phyloP scores from a whole-genome alignment of 2,888 invertebrate species.

The Teleiodes luculella region DNA sequence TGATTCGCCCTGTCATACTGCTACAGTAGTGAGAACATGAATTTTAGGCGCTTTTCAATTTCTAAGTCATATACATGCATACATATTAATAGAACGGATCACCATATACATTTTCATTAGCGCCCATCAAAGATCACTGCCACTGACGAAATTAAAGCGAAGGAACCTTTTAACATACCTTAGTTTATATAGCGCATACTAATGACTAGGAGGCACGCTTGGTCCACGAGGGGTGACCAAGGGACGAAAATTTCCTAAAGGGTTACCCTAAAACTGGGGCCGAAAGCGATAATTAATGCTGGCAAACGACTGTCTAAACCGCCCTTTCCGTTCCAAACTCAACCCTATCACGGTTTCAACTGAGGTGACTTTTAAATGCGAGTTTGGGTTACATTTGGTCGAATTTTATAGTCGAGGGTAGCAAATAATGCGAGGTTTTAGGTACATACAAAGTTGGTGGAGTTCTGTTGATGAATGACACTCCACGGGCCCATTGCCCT shows the following conservation, averaged over 20 bases:
- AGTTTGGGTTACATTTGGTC: constrained; percentile 51
- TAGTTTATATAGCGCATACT: constrained; percentile 61
- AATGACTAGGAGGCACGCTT: constrained; percentile 66
- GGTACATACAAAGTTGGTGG: constrained; percentile 72
- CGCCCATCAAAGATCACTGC: constrained; percentile 33
- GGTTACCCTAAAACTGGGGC: constrained; percentile 73
- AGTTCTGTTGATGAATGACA: constrained; percentile 77
- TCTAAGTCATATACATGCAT: no score
- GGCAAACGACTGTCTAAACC: constrained; percentile 59
- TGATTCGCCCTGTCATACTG: no score
- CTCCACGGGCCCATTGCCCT: constrained; percentile 77
- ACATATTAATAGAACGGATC: background rate
- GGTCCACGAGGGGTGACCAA: constrained; percentile 71
- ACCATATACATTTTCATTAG: background rate
- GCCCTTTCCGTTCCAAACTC: constrained; percentile 24
- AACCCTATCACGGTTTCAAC: constrained; percentile 28
- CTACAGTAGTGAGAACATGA: no score
- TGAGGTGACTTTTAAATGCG: constrained; percentile 29
- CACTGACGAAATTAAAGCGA: constrained; percentile 53
- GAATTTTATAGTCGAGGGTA: constrained; percentile 74
- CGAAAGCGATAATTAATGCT: constrained; percentile 72
- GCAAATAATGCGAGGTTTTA: constrained; percentile 72
- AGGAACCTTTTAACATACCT: constrained; percentile 58
- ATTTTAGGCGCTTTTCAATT: no score
- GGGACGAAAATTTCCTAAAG: constrained; percentile 74